Base-by-base conservation (phyloP, 2,888 invertebrate genomes). In the Muschampia plurimacula region DNA sequence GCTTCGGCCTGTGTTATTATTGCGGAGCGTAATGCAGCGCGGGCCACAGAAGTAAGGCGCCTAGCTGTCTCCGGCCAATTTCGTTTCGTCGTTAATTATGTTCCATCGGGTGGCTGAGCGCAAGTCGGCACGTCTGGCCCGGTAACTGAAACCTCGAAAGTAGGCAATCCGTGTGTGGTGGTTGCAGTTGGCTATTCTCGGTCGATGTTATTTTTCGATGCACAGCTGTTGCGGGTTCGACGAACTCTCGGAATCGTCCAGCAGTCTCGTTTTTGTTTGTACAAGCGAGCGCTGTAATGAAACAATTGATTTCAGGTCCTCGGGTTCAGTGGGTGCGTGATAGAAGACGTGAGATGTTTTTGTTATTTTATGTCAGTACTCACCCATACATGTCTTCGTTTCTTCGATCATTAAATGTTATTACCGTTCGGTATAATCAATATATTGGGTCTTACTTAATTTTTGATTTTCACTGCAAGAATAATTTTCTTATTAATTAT, bases 41-140 rank as follows among this genome's bases (percentile, higher is more conserved):
- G 84, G 84, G 85, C 84, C 83, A 82, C 84, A 89, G 84, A 92
- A 92, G 92, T 92, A 90, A 92, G 91, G 87, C 92, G 90, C 78
- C 88, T 92, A 92, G 92, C 92, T 92, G 92, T 92, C 91, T 92
- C 88, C 84, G 88, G 83, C 82, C 89, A 91, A 90, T 92, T 92
- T 92, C 80, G 85, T 88, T 85, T 92, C 80, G 85, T 88, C 85
- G 87, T 88, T 92, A 90, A 92, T 92, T 90, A 92, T 88, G 83
- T 89, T 84, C 85, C 83, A 87, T 84, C 85, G 86, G 80, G 81
- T 84, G 85, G 84, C 66, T 67, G 36, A 57, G 81, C 86, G 82
- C 84, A 81, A 82, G 83, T 73, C 82, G 84, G 84, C 89, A 87
- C 89, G 89, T 88, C 85, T 90, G 87, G 83, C 85, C 84, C 80